Conservation (phyloP, 2,797 vertebrate genomes). For the Mycteria americana region DNA sequence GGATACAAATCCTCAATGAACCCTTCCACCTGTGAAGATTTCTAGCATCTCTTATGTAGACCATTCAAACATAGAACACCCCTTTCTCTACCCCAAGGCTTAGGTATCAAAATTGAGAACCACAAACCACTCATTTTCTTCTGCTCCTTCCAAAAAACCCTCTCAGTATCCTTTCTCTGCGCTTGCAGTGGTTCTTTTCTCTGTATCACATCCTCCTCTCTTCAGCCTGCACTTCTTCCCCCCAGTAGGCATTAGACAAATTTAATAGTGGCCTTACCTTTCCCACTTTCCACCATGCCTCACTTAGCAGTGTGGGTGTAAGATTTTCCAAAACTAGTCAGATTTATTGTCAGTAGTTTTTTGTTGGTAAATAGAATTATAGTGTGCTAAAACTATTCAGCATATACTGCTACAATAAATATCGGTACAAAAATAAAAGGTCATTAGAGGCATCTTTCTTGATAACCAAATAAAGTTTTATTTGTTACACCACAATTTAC, state of each 20-base stretch:
- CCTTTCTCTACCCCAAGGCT: background rate
- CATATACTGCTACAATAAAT: background rate
- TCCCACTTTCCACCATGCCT: background rate
- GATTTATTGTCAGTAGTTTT: background rate
- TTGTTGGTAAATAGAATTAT: background rate
- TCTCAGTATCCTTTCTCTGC: background rate
- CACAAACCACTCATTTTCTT: background rate
- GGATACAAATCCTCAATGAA: background rate
- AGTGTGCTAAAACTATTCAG: background rate
- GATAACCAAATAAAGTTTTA: constrained; percentile 44
- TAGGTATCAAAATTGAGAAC: background rate
- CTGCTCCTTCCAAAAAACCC: background rate
- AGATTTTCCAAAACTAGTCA: background rate
- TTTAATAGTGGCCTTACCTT: background rate
- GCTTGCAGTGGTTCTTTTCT: background rate
- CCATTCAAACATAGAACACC: background rate
- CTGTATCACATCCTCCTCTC: background rate
- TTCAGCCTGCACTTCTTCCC: background rate
- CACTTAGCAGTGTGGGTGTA: background rate
- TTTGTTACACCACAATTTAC: background rate
- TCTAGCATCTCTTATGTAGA: background rate
- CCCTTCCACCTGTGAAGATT: background rate
- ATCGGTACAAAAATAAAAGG: background rate
- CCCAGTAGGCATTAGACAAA: background rate
- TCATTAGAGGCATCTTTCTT: background rate